Base-by-base conservation (phyloP, 2,888 invertebrate species). In the Cancer borealis region DNA sequence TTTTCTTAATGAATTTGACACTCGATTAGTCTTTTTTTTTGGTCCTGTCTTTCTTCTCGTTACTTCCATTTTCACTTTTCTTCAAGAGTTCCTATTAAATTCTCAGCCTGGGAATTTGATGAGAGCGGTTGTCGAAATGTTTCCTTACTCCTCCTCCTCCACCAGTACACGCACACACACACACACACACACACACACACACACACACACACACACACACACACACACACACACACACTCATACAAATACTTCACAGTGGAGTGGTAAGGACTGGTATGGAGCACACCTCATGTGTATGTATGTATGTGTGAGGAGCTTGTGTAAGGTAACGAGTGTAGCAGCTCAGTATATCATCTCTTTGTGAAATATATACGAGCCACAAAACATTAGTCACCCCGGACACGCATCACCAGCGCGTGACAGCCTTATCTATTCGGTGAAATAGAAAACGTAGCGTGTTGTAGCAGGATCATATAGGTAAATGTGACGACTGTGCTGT, bases 131-230 rank as follows among this genome's bases (percentile, higher is more conserved):
- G 73, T 73, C 21, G 26, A 73, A 73, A 73, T 73, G 73, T 73
- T 73, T 73, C 73, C n/a, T 73, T 73, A 5, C n/a, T 73, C 47
- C 14, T 46, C 10, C 88, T 84, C 84, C 26, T 39, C 39, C n/a
- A 0, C n/a, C 26, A 4, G 17, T 8, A 30, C 88, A 45, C 88
- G 14, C 4, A 17, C 88, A 26, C 88, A 88, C 39, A 45, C 45
- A 88, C 49, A 49, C 49, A n/a, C n/a, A 21, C 66, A 66, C 66
- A 66, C 66, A 66, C 66, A 66, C 66, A 66, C 66, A 66, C 17
- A 66, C 66, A n/a, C 66, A 66, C 66, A 66, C 66, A 66, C 66
- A 66, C 66, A 66, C n/a, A n/a, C 66, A 66, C 66, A 66, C 66
- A 66, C 66, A 66, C 66, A 66, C 66, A 66, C 66, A 66, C 66